phyloP scores from a whole-genome alignment of 2,888 invertebrate genomes.

The Spodoptera exigua region DNA sequence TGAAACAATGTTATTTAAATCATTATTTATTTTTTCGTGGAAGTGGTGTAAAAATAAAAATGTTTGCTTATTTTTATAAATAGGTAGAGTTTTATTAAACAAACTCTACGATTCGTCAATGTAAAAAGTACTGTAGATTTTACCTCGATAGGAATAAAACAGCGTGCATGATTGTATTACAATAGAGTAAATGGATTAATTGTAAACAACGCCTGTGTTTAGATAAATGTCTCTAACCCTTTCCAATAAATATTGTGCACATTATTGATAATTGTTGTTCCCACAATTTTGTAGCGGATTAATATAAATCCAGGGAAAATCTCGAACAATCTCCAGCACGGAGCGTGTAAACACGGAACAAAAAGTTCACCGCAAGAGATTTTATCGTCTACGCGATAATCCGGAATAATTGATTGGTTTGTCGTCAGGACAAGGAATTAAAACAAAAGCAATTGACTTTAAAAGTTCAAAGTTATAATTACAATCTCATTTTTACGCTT shows the following conservation, averaged over 20 bases:
- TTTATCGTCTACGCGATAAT: conserved; percentile 32
- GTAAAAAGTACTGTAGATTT: too few species aligned
- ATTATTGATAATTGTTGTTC: background rate
- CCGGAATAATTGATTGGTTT: conserved; percentile 44
- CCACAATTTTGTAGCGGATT: background rate
- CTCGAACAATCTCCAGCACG: background rate
- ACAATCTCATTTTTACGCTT: conserved; percentile 8
- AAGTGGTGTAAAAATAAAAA: background rate
- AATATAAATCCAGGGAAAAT: background rate
- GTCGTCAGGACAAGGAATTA: conserved; percentile 24
- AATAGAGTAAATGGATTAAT: too few species aligned
- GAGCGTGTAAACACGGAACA: conserved; percentile 3
- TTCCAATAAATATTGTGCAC: too few species aligned
- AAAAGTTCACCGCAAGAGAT: conserved; percentile 20
- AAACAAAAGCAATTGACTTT: conserved; percentile 13
- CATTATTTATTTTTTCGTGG: background rate
- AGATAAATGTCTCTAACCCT: too few species aligned
- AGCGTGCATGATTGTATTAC: too few species aligned
- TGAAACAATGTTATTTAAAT: conserved; percentile 12
- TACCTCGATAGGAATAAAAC: too few species aligned
- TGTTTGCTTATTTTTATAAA: too few species aligned
- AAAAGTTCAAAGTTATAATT: conserved; percentile 10
- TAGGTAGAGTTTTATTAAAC: too few species aligned
- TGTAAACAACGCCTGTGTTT: too few species aligned
- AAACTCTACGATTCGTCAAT: too few species aligned